Evolutionary conservation across 1,140 invertebrate genomes (phyloP), one percentile per base, ranked within the genome.

Genomic region (Halesus radiatus): DNA sequence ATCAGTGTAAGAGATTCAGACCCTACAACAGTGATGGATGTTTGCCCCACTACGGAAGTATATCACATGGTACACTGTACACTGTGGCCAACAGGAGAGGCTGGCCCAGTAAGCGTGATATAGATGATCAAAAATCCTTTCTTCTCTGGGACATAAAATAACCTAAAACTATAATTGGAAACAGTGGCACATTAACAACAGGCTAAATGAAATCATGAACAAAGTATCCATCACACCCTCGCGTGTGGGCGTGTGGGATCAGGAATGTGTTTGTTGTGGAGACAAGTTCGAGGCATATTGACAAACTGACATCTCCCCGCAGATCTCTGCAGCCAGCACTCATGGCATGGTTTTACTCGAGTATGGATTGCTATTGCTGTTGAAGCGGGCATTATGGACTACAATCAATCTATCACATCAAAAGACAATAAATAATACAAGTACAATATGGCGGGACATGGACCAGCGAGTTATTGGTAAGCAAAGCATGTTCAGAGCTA

Each of bases 71-170:
- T 84, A 75, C 84, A 83, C 82, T 80, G 23, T 84, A 75, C 84
- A 83, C 82, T 80, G 81, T 76, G 78, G 45, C 32, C 45, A 52
- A 20, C 68, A n/a, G 68, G 22, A 76, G 84, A 80, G 52, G 79
- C 74, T 72, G 66, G 54, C 64, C 23, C 23, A 62, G 75, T 60
- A 68, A 62, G 77, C 75, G 81, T 81, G 80, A 84, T 84, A 81
- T 78, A 85, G 87, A 90, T 93, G 92, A 91, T 93, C 92, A 93
- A 93, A 93, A 92, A 93, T 92, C 92, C 92, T 92, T 92, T 87
- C 84, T 90, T 86, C 87, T 88, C 90, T 90, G 88, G 89, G 90
- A 90, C 90, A 91, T 91, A 91, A 90, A 91, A 91, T 91, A 90
- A 91, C 87, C 90, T 90, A 89, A 88, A 87, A 89, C 91, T 87